Percentiles rank a stretch among this genome's conserved stretches.
phyloP scores from a whole-genome alignment of 2,888 invertebrate species.

The Ramazzottius varieornatus region DNA sequence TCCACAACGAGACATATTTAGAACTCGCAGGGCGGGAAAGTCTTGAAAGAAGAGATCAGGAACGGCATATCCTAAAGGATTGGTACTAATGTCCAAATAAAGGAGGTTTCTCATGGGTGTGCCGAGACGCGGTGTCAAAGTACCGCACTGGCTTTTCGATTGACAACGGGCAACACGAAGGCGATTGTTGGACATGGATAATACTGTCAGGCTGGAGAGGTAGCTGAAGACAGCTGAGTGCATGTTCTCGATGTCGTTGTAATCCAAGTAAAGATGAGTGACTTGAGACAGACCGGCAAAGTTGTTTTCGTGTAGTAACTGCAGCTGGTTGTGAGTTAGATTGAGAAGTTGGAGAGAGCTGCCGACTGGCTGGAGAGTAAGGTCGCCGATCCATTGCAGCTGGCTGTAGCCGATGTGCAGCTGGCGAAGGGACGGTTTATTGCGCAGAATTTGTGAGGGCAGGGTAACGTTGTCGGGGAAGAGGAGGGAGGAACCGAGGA shows the following conservation, averaged over 20 bases:
- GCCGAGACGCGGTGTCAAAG: neutral
- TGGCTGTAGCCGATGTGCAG: neutral
- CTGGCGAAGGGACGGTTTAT: neutral
- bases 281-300: neutral
- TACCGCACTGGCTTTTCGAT: neutral
- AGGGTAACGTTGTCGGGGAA: neutral
- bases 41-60: neutral
- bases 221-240: neutral
- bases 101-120: neutral
- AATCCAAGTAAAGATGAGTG: neutral
- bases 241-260: neutral
- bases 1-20: neutral
- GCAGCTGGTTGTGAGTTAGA: neutral
- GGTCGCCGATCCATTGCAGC: neutral
- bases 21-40: neutral
- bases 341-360: neutral
- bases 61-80: neutral
- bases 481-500: neutral
- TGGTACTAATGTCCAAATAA: neutral
- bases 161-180: neutral
- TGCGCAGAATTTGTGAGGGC: neutral
- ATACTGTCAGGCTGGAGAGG: neutral
- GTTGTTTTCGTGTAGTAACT: neutral
- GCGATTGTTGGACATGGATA: neutral
- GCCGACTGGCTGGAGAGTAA: neutral